Conservation (phyloP, 2,888 invertebrate species). For the Nymphalis polychloros region DNA sequence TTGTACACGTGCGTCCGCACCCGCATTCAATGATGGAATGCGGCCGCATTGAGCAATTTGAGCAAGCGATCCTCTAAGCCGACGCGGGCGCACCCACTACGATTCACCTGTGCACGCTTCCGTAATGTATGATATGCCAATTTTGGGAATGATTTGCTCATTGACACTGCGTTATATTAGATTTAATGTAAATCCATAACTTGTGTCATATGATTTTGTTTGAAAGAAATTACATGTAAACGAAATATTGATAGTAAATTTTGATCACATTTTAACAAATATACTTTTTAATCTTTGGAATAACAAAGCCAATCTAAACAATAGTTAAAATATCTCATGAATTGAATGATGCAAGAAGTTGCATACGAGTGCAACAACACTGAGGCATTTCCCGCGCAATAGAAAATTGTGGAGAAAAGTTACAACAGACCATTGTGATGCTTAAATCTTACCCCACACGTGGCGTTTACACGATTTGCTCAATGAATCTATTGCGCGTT, state of each 20-base stretch:
- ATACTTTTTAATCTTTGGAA: not conserved
- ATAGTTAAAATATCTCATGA: constrained; percentile 7
- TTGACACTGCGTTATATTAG: constrained; percentile 13
- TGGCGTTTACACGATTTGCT: constrained; percentile 14
- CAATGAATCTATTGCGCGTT: not conserved
- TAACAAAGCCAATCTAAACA: not conserved
- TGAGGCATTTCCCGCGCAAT: constrained; percentile 33
- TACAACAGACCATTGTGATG: constrained; percentile 31
- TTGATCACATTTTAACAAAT: not conserved
- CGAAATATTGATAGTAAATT: not conserved
- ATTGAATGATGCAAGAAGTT: constrained; percentile 6
- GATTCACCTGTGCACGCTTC: constrained; percentile 56
- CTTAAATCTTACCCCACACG: constrained; percentile 6
- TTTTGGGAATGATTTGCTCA: constrained; percentile 16
- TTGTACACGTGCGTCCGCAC: constrained; percentile 46
- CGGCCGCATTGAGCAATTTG: constrained; percentile 67
- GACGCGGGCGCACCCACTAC: constrained; percentile 55
- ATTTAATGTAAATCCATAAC: not conserved
- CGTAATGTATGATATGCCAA: constrained; percentile 17
- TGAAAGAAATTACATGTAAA: not conserved
- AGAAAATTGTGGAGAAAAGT: constrained; percentile 35
- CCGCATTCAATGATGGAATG: constrained; percentile 57
- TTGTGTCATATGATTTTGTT: not conserved
- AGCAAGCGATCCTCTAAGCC: constrained; percentile 56
- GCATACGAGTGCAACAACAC: constrained; percentile 19